Evolutionary conservation across 2,888 invertebrate species (phyloP), one percentile per base, ranked within the genome.

Genomic region (Nephrotoma guestfalica): DNA sequence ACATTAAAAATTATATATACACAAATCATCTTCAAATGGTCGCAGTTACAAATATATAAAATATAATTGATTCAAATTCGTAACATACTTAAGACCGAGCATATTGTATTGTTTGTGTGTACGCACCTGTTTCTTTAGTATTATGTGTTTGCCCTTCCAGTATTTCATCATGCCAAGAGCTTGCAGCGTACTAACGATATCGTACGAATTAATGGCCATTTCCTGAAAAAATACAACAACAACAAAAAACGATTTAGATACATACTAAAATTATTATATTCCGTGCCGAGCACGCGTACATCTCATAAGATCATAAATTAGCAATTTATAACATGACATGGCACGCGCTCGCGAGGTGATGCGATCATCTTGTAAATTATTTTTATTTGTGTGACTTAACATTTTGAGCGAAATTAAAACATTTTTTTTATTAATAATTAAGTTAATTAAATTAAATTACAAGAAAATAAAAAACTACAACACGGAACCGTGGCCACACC

Each of bases 141-240:
- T 97, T 89, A 99, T 96, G 92, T 99, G 99, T 91, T 98, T 98
- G 87, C 98, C 98, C 92, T 99, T 99, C 98, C 99, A 99, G 91
- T 99, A 99, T 92, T 99, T 99, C 95, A 99, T 96, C 94, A 99
- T 97, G 6, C 98, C 98, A 88, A 99, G 93, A 18, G 98, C 97
- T 90, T 99, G 98, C 83, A 99, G 93, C 4, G 99, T 99, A 88
- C 98, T 98, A 41, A 99, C 98, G 88, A 99, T 98, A 91, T 99
- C 99, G 90, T 98, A 98, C 0, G 98, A 96, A 89, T 98, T 97
- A 88, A 99, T 98, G 18, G 98, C 98, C 93, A 98, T 96, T 92
- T 98, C 97, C 91, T 97, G 86, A 5, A 89, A 88, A 30, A 51
- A 51, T 51, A 30, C 30, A 30, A 30, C 5, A 30, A 71, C 3